phyloP scores from a whole-genome alignment of 92 coral and sea anemone genomes.

The Nematostella vectensis region DNA sequence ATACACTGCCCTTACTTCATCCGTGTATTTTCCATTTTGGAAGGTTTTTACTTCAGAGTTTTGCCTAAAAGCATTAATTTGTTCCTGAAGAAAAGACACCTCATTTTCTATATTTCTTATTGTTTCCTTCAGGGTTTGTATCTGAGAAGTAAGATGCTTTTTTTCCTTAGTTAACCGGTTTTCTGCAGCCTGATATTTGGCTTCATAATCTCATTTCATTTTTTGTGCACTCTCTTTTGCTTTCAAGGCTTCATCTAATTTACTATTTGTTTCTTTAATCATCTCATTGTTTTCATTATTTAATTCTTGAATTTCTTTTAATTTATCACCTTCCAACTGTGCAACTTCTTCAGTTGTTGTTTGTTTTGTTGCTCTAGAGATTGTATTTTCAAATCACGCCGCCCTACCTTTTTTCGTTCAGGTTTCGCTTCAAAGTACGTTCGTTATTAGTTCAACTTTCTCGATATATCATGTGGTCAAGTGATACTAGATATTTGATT shows the following conservation, averaged over 20 bases:
- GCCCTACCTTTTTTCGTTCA: neutral
- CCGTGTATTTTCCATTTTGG: conserved; percentile 33
- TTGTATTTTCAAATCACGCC: conserved; percentile 2
- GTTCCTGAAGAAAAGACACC: conserved; percentile 3
- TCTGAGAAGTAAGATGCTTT: neutral
- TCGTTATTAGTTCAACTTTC: too few relatives aligned
- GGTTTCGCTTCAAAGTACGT: too few relatives aligned
- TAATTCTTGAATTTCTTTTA: neutral
- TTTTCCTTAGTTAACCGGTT: neutral
- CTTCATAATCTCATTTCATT: neutral
- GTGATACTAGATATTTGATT: too few relatives aligned
- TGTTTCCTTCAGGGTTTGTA: neutral
- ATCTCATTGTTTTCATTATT: conserved; percentile 1
- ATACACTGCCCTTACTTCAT: conserved; percentile 31
- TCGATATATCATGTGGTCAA: too few relatives aligned
- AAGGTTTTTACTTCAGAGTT: conserved; percentile 24
- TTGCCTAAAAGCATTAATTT: conserved; percentile 3
- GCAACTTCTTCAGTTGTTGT: conserved; percentile 3
- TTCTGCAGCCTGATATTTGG: neutral
- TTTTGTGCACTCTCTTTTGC: conserved; percentile 2
- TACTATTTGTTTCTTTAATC: neutral
- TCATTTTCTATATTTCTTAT: conserved; percentile 2
- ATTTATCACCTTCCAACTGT: neutral
- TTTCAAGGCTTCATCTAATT: conserved; percentile 3
- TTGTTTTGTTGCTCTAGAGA: conserved; percentile 3